phyloP scores from a whole-genome alignment of 2,797 vertebrate species.

The Fringilla coelebs region DNA sequence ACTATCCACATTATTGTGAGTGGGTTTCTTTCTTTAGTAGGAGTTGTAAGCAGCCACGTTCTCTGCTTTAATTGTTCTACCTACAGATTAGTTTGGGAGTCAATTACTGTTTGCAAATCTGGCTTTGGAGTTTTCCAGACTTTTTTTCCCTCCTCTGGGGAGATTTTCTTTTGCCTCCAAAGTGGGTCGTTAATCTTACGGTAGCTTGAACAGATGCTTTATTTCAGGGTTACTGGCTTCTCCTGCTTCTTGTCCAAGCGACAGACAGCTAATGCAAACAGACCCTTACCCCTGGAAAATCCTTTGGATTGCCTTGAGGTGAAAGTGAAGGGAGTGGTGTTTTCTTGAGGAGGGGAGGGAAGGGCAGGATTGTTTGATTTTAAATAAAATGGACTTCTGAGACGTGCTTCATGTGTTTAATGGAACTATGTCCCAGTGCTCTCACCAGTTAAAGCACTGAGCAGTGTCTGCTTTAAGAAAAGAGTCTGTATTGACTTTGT shows the following conservation, averaged over 20 bases:
- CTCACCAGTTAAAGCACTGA: neutral
- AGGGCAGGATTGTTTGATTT: neutral
- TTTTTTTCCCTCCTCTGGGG: neutral
- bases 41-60: neutral
- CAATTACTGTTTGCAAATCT: neutral
- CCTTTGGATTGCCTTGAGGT: neutral
- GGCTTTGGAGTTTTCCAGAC: neutral
- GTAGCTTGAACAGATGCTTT: neutral
- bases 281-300: neutral
- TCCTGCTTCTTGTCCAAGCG: neutral
- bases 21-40: neutral
- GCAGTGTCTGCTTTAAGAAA: neutral
- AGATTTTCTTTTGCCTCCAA: neutral
- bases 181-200: neutral
- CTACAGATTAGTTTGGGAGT: neutral
- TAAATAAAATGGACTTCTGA: neutral
- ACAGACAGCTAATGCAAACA: neutral
- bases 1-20: neutral
- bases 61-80: neutral
- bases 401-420: neutral
- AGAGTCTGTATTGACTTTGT: neutral
- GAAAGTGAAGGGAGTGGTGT: neutral
- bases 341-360: neutral
- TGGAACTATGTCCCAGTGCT: neutral
- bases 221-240: neutral